Percentiles rank a stretch among this genome's conserved stretches.
Conservation (phyloP, 2,888 invertebrate species). For the Oscheius sp. region DNA sequence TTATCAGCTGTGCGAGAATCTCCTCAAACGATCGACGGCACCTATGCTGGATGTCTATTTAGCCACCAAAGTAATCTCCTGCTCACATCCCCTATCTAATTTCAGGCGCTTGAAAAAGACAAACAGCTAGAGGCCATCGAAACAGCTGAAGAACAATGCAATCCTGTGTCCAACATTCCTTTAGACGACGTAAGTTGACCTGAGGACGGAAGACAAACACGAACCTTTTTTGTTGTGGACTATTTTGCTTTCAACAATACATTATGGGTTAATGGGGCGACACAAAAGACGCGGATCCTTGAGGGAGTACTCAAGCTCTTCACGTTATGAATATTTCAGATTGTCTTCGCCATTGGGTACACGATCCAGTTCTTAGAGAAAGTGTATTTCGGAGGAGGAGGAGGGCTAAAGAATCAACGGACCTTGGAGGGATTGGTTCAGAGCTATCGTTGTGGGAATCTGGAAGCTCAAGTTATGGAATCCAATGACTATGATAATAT, state of each 20-base stretch:
- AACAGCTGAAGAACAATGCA: constrained; percentile 72
- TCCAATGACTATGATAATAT: constrained; percentile 30
- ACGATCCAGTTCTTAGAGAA: constrained; percentile 58
- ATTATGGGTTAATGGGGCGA: constrained; percentile 13
- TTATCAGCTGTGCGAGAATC: constrained; percentile 74
- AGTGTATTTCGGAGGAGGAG: constrained; percentile 16
- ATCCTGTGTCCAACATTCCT: constrained; percentile 74
- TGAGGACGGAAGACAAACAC: constrained; percentile 8
- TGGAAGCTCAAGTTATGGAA: constrained; percentile 47
- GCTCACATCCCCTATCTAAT: constrained; percentile 55
- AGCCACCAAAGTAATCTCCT: constrained; percentile 70
- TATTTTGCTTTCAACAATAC: not conserved
- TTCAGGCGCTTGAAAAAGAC: constrained; percentile 70
- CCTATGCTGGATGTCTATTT: constrained; percentile 75
- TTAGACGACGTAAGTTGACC: constrained; percentile 72
- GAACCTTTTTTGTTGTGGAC: not conserved
- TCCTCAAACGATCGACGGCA: constrained; percentile 71
- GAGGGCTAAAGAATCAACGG: constrained; percentile 23
- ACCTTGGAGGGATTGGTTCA: constrained; percentile 32
- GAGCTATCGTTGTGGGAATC: constrained; percentile 57
- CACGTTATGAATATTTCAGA: constrained; percentile 41
- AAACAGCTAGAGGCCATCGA: constrained; percentile 44
- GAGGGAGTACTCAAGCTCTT: constrained; percentile 9
- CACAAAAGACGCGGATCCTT: constrained; percentile 25
- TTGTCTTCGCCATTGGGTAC: constrained; percentile 62